Conservation (phyloP, 2,888 invertebrate species). For the Aricia artaxerxes region DNA sequence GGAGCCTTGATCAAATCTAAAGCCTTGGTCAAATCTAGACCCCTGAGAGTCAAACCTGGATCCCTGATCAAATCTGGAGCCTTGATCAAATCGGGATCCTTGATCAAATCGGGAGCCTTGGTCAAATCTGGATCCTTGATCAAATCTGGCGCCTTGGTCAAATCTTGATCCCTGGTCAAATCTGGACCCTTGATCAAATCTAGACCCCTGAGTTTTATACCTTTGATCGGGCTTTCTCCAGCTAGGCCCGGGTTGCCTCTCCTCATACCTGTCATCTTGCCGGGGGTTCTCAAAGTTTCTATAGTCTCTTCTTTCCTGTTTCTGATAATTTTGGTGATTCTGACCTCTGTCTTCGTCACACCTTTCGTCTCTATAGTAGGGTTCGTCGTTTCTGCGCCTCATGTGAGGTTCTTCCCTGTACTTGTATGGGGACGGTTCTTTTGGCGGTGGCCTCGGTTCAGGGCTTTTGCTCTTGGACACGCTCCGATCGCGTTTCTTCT, state of each 20-base stretch:
- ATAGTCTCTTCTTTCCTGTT: constrained; percentile 49
- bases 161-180: neutral
- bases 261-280: constrained; percentile 44
- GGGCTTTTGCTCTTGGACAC: constrained; percentile 60
- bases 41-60: neutral
- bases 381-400: constrained; percentile 34
- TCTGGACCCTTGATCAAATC: constrained; percentile 33
- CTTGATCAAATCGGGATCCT: constrained; percentile 52
- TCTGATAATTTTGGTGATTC: constrained; percentile 44
- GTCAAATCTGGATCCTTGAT: neutral
- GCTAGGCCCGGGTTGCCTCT: constrained; percentile 38
- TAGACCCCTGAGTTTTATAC: constrained; percentile 52
- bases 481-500: constrained; percentile 52
- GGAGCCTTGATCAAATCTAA: constrained; percentile 47
- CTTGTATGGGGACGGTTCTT: constrained; percentile 47
- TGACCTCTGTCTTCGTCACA: constrained; percentile 47
- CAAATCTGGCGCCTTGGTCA: neutral
- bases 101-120: constrained; percentile 40
- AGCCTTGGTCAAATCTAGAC: constrained; percentile 45
- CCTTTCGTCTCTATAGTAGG: constrained; percentile 36
- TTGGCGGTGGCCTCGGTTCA: constrained; percentile 52
- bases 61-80: constrained; percentile 33
- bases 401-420: constrained; percentile 46
- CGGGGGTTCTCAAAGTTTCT: constrained; percentile 40
- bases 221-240: constrained; percentile 47